Percentiles rank a stretch among this genome's conserved stretches.
Evolutionary conservation across 2,113 vertebrate genomes (phyloP).

Genomic region (Brachyhypopomus occidentalis): DNA sequence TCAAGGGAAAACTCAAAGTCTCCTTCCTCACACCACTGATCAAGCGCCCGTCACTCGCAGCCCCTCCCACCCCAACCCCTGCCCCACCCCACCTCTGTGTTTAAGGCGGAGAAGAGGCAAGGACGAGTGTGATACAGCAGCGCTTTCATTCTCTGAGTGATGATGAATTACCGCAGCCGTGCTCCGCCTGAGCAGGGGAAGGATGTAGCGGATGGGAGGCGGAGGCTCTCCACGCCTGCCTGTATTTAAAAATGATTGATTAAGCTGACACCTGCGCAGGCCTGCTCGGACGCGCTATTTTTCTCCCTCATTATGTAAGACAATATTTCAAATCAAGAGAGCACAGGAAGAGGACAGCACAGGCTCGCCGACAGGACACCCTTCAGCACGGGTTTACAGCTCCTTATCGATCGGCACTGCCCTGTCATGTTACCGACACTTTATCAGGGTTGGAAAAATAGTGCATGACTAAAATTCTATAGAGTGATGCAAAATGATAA

Average conservation of each 20-base stretch:
- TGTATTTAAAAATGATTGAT: conserved; percentile 86
- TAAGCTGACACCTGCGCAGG: conserved; percentile 78
- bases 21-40: conserved; percentile 42
- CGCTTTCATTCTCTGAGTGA: conserved; percentile 72
- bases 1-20: conserved; percentile 47
- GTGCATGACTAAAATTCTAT: too few relatives aligned
- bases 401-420: conserved; percentile 6
- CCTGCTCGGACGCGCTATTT: conserved; percentile 73
- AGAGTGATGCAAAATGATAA: too few relatives aligned
- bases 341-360: conserved; percentile 74
- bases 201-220: conserved; percentile 68
- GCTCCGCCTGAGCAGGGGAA: conserved; percentile 73
- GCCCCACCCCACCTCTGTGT: conserved; percentile 44
- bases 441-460: neutral
- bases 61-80: conserved; percentile 9
- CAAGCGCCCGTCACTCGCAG: conserved; percentile 15
- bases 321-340: conserved; percentile 79
- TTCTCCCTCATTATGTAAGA: conserved; percentile 78
- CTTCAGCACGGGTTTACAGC: conserved; percentile 70
- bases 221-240: conserved; percentile 70
- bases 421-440: neutral
- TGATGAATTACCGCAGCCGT: conserved; percentile 79
- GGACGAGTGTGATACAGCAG: conserved; percentile 71
- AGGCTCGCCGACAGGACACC: conserved; percentile 72
- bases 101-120: conserved; percentile 67